Percentiles rank a stretch among this genome's conserved stretches.
Evolutionary conservation across 2,888 invertebrate species (phyloP).

Genomic region (Drosophila seclusa): DNA sequence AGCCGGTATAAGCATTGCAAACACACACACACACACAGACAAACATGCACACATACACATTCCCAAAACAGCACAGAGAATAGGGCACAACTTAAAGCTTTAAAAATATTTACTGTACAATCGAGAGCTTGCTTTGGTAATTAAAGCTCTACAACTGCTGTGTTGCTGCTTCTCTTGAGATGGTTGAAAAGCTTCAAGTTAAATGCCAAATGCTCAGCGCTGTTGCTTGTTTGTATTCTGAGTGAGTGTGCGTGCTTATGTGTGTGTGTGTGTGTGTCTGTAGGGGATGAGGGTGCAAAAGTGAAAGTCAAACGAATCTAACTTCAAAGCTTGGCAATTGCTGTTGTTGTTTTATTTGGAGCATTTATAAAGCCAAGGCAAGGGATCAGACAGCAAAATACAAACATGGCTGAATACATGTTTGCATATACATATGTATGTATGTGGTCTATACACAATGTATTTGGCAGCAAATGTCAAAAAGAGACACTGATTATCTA

Average conservation of each 20-base stretch:
- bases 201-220: slow-evolving; percentile 45
- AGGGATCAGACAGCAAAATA: slow-evolving; percentile 48
- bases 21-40: background rate
- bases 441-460: background rate
- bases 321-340: slow-evolving; percentile 51
- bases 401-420: background rate
- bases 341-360: slow-evolving; percentile 43
- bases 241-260: slow-evolving; percentile 14
- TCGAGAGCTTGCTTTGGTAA: slow-evolving; percentile 38
- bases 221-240: slow-evolving; percentile 45
- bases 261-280: slow-evolving; percentile 11
- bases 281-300: slow-evolving; percentile 24
- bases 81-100: slow-evolving; percentile 48
- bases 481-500: slow-evolving; percentile 33
- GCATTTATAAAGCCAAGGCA: slow-evolving; percentile 29
- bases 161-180: slow-evolving; percentile 13
- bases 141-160: slow-evolving; percentile 44
- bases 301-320: slow-evolving; percentile 55
- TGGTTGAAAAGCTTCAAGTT: slow-evolving; percentile 48
- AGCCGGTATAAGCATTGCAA: slow-evolving; percentile 22
- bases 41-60: background rate
- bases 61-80: background rate
- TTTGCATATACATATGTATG: background rate
- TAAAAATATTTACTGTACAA: slow-evolving; percentile 37
- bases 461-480: slow-evolving; percentile 38